Evolutionary conservation across 2,797 vertebrate genomes (phyloP).

Genomic region (Neostethus bicornis): DNA sequence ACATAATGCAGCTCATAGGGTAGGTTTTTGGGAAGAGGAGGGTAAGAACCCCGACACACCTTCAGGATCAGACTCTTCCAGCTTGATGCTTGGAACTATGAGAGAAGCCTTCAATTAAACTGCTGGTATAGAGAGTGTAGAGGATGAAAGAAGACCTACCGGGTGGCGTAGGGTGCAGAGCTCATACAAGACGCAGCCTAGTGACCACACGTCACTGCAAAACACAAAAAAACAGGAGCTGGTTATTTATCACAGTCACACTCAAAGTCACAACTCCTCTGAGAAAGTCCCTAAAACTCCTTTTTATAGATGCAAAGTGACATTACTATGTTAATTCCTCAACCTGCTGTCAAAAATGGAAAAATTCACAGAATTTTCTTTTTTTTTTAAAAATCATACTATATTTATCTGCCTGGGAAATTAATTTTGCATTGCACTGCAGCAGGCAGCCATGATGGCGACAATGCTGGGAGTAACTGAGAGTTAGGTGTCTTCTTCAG

Average conservation of each 20-base stretch:
- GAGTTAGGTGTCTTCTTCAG: no score
- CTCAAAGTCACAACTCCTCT: constrained; percentile 11
- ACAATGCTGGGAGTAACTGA: no score
- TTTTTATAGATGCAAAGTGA: background rate
- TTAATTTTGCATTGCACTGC: no score
- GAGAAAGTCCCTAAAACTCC: constrained; percentile 3
- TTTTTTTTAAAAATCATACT: no score
- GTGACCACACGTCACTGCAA: constrained; percentile 94
- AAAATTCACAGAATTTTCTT: no score
- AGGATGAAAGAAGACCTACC: constrained; percentile 66
- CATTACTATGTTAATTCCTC: no score
- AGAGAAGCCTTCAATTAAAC: constrained; percentile 21
- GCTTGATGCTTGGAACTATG: constrained; percentile 91
- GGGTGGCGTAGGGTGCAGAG: constrained; percentile 91
- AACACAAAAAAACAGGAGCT: constrained; percentile 42
- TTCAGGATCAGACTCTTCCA: constrained; percentile 95
- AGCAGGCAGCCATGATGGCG: no score
- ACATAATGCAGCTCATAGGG: constrained; percentile 88
- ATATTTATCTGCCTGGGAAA: no score
- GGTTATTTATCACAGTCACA: constrained; percentile 37
- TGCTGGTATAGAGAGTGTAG: background rate
- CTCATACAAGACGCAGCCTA: constrained; percentile 94
- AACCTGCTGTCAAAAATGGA: no score
- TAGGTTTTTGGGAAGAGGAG: constrained; percentile 85
- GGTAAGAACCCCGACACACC: constrained; percentile 88